phyloP scores from a whole-genome alignment of 1,140 invertebrate species.

The Littorina saxatilis region DNA sequence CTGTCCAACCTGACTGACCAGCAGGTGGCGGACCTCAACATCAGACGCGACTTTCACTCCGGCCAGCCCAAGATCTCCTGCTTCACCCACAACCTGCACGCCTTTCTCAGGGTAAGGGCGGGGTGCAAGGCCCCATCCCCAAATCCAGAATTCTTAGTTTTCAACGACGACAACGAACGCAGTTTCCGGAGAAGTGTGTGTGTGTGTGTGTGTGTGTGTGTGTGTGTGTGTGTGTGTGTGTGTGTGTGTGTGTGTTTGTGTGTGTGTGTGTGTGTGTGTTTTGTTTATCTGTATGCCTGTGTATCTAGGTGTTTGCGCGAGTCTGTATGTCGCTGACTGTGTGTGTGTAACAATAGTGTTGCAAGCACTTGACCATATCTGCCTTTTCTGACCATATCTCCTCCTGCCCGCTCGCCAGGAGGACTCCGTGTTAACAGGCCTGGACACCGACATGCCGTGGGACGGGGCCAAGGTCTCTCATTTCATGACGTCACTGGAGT shows the following conservation, averaged over 20 bases:
- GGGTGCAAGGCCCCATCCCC: no score
- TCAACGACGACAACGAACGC: background rate
- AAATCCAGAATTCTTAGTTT: background rate
- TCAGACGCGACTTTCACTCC: constrained; percentile 43
- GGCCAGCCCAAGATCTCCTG: constrained; percentile 53
- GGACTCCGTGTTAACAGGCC: background rate
- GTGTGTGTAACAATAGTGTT: no score
- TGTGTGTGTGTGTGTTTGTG: no score
- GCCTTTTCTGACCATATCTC: no score
- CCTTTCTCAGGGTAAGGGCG: constrained; percentile 47
- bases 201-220: background rate
- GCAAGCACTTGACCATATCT: no score
- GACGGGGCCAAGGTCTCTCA: background rate
- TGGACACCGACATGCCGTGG: background rate
- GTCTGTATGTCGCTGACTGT: no score
- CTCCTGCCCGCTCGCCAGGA: background rate
- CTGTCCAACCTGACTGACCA: constrained; percentile 43
- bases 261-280: no score
- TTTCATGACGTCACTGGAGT: background rate
- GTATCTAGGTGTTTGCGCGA: no score
- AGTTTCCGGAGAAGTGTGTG: no score
- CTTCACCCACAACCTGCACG: constrained; percentile 51
- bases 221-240: no score
- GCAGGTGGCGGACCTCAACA: constrained; percentile 42
- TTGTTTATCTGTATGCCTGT: no score